Evolutionary conservation across 2,888 invertebrate genomes (phyloP), one percentile per base, ranked within the genome.

Genomic region (Timema podura): DNA sequence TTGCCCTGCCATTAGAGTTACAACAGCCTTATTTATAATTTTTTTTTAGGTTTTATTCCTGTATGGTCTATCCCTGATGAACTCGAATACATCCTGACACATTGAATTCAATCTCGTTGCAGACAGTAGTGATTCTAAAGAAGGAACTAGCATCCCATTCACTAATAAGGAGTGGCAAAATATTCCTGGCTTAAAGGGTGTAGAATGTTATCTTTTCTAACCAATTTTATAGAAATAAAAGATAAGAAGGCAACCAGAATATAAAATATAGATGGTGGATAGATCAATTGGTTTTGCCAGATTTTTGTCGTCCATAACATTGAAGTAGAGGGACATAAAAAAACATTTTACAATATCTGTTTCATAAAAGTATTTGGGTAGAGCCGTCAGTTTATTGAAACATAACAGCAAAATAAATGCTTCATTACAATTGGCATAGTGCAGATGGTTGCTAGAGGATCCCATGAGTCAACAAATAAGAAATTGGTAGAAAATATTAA

Each of bases 351-450:
- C 61, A 61, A 61, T 10, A 61, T 45, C 30, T 61, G 44, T 61
- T 61, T 61, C 61, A 61, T 61, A 45, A 30, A 15, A 30, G 61
- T 61, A 15, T 61, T 61, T 44, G 44, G 61, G 30, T 16, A 61
- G 61, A 61, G 61, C 44, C 16, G 61, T 44, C 44, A 45, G 13
- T n/a, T 30, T 61, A 44, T 30, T 61, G 61, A 15, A 30, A 61
- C 61, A 61, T 30, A 44, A 45, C 16, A 44, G 13, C 44, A 61
- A 13, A 61, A 61, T 11, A 61, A 61, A 61, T 5, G 44, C 61
- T 61, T 30, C 44, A 16, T 30, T n/a, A 61, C 44, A 61, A 30
- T 9, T 61, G 61, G 6, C 44, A 61, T 61, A 44, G 44, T 61
- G 44, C 61, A 61, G 16, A 30, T 61, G 44, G 0, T 11, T 61